Conservation (phyloP, 2,888 invertebrate species). For the Tetranychus piercei region DNA sequence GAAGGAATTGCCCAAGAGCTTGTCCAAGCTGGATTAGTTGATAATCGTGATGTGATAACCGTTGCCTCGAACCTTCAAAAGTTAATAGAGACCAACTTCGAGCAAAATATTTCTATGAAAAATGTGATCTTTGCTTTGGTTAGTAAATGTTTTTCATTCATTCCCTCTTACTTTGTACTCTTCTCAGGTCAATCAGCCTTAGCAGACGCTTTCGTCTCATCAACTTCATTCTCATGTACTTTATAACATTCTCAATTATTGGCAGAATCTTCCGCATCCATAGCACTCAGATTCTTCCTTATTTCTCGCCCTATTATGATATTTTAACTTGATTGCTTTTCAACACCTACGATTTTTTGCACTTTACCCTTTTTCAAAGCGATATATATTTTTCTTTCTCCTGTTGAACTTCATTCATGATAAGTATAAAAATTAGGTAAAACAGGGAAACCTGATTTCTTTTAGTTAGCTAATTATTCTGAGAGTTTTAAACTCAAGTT, state of each 20-base stretch:
- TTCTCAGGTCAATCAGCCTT: background rate
- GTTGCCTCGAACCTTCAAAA: conserved; percentile 81
- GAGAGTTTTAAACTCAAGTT: too few relatives aligned
- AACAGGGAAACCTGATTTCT: too few relatives aligned
- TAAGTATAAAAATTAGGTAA: too few relatives aligned
- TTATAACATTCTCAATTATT: background rate
- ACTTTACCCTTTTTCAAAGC: background rate
- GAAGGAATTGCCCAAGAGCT: conserved; percentile 85
- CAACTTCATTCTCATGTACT: too few relatives aligned
- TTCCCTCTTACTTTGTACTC: background rate
- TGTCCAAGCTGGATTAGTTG: conserved; percentile 82
- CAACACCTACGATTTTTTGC: background rate
- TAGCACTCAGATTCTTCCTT: background rate
- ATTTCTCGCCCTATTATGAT: background rate
- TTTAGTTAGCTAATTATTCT: too few relatives aligned
- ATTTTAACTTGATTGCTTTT: background rate
- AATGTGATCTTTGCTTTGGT: conserved; percentile 69
- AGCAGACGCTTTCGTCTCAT: too few relatives aligned
- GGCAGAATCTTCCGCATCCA: background rate
- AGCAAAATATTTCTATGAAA: conserved; percentile 40
- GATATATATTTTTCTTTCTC: too few relatives aligned
- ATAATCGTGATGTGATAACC: conserved; percentile 70
- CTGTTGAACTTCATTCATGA: too few relatives aligned
- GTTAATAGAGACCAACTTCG: conserved; percentile 43
- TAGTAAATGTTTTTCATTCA: conserved; percentile 30